A percentile compares a stretch with the other conserved stretches of the same genome.
Evolutionary conservation across 2,797 vertebrate species (phyloP).

Genomic region (Odontamblyopus rebecca): DNA sequence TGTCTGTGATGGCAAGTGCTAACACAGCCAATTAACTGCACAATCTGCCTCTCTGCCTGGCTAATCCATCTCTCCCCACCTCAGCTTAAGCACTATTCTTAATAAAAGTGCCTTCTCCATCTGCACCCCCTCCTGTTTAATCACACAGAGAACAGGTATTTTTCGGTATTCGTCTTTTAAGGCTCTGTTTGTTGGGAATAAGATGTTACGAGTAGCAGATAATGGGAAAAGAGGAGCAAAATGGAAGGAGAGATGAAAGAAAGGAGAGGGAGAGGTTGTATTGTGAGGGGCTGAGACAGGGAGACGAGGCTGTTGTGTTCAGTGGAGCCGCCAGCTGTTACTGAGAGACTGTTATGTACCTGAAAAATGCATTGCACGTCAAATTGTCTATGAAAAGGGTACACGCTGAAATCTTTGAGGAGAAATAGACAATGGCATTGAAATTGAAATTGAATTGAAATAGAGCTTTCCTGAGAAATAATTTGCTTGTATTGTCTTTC

Average conservation of each 20-base stretch:
- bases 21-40: conserved; percentile 56
- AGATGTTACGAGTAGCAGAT: neutral
- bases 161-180: neutral
- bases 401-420: neutral
- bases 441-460: neutral
- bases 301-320: conserved; percentile 36
- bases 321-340: conserved; percentile 39
- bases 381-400: neutral
- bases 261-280: conserved; percentile 18
- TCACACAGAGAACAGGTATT: neutral
- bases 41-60: conserved; percentile 55
- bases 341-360: conserved; percentile 25
- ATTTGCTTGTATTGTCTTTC: no score
- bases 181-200: neutral
- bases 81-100: conserved; percentile 10
- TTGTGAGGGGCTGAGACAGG: conserved; percentile 41
- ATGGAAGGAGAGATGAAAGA: conserved; percentile 6
- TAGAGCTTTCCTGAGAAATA: no score
- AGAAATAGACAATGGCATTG: neutral
- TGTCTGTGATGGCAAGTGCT: conserved; percentile 35
- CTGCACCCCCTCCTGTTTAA: conserved; percentile 2
- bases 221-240: neutral
- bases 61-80: conserved; percentile 39
- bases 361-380: conserved; percentile 16
- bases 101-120: conserved; percentile 21